phyloP scores from a whole-genome alignment of 2,113 vertebrate species.

The Catagonus wagneri region DNA sequence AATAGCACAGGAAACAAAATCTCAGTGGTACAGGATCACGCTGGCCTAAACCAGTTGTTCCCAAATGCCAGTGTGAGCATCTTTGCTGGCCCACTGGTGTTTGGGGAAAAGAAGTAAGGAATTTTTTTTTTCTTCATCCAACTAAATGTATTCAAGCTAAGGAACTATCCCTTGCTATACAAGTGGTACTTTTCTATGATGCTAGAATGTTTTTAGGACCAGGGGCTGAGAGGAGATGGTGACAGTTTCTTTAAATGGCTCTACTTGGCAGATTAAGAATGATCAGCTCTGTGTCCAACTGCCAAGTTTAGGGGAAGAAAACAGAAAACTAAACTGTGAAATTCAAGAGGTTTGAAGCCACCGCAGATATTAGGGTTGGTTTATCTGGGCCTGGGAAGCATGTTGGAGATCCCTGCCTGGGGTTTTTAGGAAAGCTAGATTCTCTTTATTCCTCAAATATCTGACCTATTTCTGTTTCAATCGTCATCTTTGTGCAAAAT shows the following conservation, averaged over 20 bases:
- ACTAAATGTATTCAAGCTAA: background rate
- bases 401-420: background rate
- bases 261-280: background rate
- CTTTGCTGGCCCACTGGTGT: background rate
- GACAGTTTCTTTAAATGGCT: background rate
- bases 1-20: background rate
- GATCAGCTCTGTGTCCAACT: background rate
- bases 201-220: background rate
- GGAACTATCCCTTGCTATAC: background rate
- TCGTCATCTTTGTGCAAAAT: background rate
- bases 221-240: background rate
- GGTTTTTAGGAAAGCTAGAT: background rate
- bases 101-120: background rate
- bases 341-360: background rate
- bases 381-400: background rate
- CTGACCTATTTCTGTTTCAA: slow-evolving; percentile 49
- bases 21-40: fast-evolving
- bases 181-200: background rate
- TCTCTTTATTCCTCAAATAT: slow-evolving; percentile 30
- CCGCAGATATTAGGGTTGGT: fast-evolving
- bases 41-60: background rate
- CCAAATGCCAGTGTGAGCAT: background rate
- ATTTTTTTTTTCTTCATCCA: slow-evolving; percentile 42
- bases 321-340: background rate
- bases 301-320: background rate